These are phyloP conservation scores for Chaetoderma sp. DNA, from an alignment of 2,888 invertebrate genomes.

Conservation along the genomic window DNA sequence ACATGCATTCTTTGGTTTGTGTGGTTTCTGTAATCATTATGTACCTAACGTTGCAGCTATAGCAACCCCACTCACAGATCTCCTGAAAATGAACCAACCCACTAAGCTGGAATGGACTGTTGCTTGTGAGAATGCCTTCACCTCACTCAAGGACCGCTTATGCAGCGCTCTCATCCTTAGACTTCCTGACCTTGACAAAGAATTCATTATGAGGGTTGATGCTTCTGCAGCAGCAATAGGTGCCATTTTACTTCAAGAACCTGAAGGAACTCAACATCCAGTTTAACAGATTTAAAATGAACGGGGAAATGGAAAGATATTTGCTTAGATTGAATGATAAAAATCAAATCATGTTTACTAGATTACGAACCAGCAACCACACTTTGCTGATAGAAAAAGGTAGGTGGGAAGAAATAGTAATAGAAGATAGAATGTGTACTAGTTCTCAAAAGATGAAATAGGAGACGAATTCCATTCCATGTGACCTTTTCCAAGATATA, in stretches of 20 bases:
- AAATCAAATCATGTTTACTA: too few relatives aligned
- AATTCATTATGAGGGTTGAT: conserved; percentile 35
- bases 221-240: conserved; percentile 34
- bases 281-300: conserved; percentile 38
- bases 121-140: conserved; percentile 12
- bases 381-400: too few relatives aligned
- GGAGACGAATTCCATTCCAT: too few relatives aligned
- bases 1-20: conserved; percentile 24
- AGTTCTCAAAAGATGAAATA: too few relatives aligned
- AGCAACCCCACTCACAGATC: conserved; percentile 29
- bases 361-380: too few relatives aligned
- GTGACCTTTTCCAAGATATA: too few relatives aligned
- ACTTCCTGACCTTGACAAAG: conserved; percentile 24
- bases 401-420: too few relatives aligned
- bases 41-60: conserved; percentile 30
- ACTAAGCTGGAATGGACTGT: conserved; percentile 27
- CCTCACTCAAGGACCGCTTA: conserved; percentile 7
- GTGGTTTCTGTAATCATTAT: conserved; percentile 22
- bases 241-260: conserved; percentile 36
- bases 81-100: conserved; percentile 29
- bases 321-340: too few relatives aligned
- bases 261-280: conserved; percentile 25
- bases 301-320: conserved; percentile 15
- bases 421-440: too few relatives aligned
- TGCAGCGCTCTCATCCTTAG: conserved; percentile 18